These are phyloP conservation scores for Salminus brasiliensis DNA, from an alignment of 2,113 vertebrate species.

Conservation along the genomic window DNA sequence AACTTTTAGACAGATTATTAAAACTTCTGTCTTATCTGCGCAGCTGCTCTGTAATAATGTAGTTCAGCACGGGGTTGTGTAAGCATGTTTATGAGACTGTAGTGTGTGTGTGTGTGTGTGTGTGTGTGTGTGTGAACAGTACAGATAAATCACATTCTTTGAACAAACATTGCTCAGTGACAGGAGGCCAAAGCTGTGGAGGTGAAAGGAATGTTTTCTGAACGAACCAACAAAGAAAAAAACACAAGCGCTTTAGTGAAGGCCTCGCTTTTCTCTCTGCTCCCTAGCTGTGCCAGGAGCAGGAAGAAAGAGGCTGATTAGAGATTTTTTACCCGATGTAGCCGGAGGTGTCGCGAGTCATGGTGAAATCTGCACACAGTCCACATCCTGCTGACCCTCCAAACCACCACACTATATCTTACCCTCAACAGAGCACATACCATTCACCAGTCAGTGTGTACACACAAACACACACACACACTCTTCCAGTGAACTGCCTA, in stretches of 20 bases:
- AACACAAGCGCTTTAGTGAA: conserved; percentile 24
- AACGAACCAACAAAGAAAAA: conserved; percentile 38
- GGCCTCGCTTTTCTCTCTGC: not conserved
- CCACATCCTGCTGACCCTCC: not conserved
- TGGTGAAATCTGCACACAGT: not conserved
- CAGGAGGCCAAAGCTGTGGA: conserved; percentile 44
- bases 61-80: conserved; percentile 26
- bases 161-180: conserved; percentile 71
- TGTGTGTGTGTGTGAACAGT: conserved; percentile 18
- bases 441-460: not conserved
- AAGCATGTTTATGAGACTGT: conserved; percentile 27
- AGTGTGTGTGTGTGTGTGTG: conserved; percentile 20
- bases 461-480: no score
- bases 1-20: not conserved
- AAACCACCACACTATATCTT: not conserved
- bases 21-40: not conserved
- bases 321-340: conserved; percentile 1
- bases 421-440: not conserved
- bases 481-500: not conserved
- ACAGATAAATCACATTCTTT: conserved; percentile 62
- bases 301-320: not conserved
- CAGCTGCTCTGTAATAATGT: conserved; percentile 3
- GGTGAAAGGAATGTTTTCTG: conserved; percentile 48
- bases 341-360: not conserved
- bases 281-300: not conserved